These are phyloP conservation scores for Hydrozoanthus tunicans DNA, from an alignment of 64 coral and sea anemone species.

Conservation along the genomic window DNA sequence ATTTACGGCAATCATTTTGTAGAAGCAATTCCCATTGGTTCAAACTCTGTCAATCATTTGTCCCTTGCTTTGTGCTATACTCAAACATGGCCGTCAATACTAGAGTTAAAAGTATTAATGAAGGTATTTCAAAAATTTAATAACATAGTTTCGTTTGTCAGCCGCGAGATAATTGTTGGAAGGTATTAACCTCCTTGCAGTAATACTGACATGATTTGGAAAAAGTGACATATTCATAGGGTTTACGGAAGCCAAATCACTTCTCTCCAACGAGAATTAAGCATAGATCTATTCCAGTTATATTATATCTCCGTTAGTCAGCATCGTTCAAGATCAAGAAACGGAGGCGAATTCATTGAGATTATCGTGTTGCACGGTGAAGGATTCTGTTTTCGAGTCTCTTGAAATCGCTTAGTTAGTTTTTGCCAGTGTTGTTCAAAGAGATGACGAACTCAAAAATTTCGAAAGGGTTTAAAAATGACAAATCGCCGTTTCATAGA, in stretches of 20 bases:
- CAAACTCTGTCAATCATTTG: not conserved
- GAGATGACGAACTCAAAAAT: no score
- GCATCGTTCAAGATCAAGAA: not conserved
- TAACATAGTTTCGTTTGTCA: not conserved
- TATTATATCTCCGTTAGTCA: constrained; percentile 12
- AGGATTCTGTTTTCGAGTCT: not conserved
- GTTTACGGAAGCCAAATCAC: not conserved
- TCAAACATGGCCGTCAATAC: no score
- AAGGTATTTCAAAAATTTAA: not conserved
- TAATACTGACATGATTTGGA: not conserved
- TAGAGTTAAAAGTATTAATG: not conserved
- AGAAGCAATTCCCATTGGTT: not conserved
- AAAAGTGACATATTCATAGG: not conserved
- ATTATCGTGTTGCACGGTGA: not conserved
- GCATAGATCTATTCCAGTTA: not conserved
- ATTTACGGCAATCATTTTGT: no score
- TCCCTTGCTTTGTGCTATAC: not conserved
- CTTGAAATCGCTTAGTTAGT: not conserved
- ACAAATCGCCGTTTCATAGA: no score
- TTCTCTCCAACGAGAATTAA: not conserved
- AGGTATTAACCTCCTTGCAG: not conserved
- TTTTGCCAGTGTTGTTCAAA: no score
- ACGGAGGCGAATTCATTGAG: not conserved
- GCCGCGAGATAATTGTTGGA: not conserved
- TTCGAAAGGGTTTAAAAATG: not conserved